These are phyloP conservation scores for Metridium senile DNA, from an alignment of 92 coral and sea anemone genomes.

Conservation along the genomic window DNA sequence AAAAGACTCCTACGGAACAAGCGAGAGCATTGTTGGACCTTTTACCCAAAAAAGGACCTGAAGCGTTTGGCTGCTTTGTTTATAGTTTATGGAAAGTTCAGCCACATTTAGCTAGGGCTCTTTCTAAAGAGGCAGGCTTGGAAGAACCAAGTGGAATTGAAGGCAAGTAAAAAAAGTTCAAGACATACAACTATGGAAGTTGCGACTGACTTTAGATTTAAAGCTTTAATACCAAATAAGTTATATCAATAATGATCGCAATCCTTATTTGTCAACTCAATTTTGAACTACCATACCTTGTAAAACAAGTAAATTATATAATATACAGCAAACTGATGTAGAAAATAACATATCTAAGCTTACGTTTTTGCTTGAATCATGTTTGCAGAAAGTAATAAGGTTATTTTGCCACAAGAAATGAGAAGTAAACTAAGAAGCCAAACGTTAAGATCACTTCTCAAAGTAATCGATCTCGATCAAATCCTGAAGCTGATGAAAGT, in stretches of 20 bases:
- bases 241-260: too few species aligned
- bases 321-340: too few species aligned
- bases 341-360: too few species aligned
- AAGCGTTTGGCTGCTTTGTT: constrained; percentile 60
- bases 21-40: constrained; percentile 49
- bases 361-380: background rate
- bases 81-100: constrained; percentile 36
- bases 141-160: background rate
- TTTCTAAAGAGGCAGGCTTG: constrained; percentile 42
- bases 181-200: too few species aligned
- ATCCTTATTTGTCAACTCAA: too few species aligned
- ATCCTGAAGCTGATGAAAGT: constrained; percentile 28
- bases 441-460: background rate
- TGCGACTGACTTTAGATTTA: too few species aligned
- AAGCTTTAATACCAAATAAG: too few species aligned
- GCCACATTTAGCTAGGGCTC: constrained; percentile 43
- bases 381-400: background rate
- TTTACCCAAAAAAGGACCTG: constrained; percentile 47
- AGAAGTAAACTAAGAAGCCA: constrained; percentile 30
- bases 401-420: constrained; percentile 10
- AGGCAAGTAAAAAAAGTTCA: constrained; percentile 34
- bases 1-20: constrained; percentile 29
- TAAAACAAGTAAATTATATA: too few species aligned
- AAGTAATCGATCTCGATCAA: constrained; percentile 14
- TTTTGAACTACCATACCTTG: too few species aligned